phyloP scores from a whole-genome alignment of 2,888 invertebrate genomes.

The Tetranychus truncatus region DNA sequence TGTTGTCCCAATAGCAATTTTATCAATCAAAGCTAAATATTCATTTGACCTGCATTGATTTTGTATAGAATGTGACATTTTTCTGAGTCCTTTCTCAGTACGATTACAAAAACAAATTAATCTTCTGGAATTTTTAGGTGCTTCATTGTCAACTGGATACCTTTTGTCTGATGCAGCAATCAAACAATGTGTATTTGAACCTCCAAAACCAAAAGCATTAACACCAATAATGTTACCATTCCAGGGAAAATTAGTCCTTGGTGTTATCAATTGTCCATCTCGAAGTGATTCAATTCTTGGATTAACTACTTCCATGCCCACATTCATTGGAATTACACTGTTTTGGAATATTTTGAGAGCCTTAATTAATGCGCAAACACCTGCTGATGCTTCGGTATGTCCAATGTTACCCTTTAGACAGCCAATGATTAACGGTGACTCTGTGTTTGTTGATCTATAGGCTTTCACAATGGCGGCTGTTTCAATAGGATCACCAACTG shows the following conservation, averaged over 20 bases:
- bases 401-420: conserved; percentile 41
- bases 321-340: conserved; percentile 36
- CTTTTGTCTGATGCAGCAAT: conserved; percentile 27
- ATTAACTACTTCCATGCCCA: conserved; percentile 37
- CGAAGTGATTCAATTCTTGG: conserved; percentile 32
- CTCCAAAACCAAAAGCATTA: conserved; percentile 41
- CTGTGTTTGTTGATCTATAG: conserved; percentile 38
- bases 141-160: not conserved
- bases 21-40: conserved; percentile 43
- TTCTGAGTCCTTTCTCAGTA: conserved; percentile 54
- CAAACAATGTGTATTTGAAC: conserved; percentile 32
- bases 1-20: not conserved
- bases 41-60: conserved; percentile 42
- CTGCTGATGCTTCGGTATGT: conserved; percentile 39
- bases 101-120: conserved; percentile 62
- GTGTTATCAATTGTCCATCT: not conserved
- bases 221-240: conserved; percentile 33
- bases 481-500: conserved; percentile 14
- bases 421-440: conserved; percentile 39
- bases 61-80: conserved; percentile 39
- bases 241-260: not conserved
- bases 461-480: conserved; percentile 2
- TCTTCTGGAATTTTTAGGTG: not conserved
- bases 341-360: conserved; percentile 38
- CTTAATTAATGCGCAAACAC: conserved; percentile 36